phyloP scores from a whole-genome alignment of 2,888 invertebrate genomes.

The Scrobipalpa atriplicella region DNA sequence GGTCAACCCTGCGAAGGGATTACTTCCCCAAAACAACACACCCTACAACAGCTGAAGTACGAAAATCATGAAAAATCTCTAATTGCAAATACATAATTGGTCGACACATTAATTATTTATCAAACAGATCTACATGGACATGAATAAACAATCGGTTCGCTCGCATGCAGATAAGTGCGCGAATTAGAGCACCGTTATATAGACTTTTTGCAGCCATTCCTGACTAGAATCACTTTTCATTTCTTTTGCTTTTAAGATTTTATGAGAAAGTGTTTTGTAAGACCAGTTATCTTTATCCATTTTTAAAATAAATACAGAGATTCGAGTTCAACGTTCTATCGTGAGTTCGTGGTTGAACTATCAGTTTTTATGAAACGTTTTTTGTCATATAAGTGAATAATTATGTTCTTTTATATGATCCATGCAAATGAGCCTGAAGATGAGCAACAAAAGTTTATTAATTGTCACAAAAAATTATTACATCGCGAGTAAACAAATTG shows the following conservation, averaged over 20 bases:
- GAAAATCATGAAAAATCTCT: neutral
- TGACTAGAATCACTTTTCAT: slow-evolving; percentile 23
- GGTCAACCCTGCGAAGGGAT: neutral
- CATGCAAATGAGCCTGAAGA: too few relatives aligned
- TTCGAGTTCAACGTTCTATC: too few relatives aligned
- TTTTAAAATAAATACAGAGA: too few relatives aligned
- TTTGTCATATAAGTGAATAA: too few relatives aligned
- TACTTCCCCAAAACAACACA: neutral
- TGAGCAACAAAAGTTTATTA: neutral
- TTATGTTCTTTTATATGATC: too few relatives aligned
- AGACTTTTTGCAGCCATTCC: slow-evolving; percentile 20
- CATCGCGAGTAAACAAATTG: neutral
- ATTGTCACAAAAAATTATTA: neutral
- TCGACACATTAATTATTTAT: neutral
- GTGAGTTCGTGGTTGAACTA: too few relatives aligned
- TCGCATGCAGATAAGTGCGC: slow-evolving; percentile 29
- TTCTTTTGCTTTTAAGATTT: slow-evolving; percentile 15
- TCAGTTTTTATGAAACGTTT: too few relatives aligned
- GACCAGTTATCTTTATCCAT: too few relatives aligned
- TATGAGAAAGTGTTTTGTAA: slow-evolving; percentile 1
- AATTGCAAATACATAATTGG: neutral
- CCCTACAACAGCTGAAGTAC: neutral
- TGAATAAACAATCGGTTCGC: slow-evolving; percentile 24
- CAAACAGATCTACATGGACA: neutral
- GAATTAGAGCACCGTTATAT: slow-evolving; percentile 21